Evolutionary conservation across 2,797 vertebrate species (phyloP), one percentile per base, ranked within the genome.

Genomic region (Poeciliopsis presidionis): DNA sequence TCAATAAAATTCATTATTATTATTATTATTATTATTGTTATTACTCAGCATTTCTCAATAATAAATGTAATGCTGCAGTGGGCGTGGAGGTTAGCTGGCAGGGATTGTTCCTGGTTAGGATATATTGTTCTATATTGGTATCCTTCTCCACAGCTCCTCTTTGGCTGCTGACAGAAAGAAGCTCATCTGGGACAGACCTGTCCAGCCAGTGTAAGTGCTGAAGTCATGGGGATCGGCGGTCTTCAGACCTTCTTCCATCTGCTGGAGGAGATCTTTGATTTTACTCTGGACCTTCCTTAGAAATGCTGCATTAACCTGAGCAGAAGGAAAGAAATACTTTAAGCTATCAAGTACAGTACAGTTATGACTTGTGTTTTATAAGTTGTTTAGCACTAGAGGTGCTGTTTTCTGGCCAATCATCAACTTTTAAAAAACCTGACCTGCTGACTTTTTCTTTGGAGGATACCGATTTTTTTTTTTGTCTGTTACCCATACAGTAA

Each of bases 171-270:
- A 30, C 30, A 61, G 59, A 61, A 59, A 59, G 11, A 57, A 59
- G 22, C 12, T 28, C 2, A 14, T 61, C 59, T 33, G 0, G 1
- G 2, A 71, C 95, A 90, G 72, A 99, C 98, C 98, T 92, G 98
- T 97, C 97, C 98, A 99, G 47, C 98, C 98, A 0, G 98, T 99
- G 83, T 99, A 99, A 0, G 96, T 91, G 83, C 98, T 98, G 89
- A 97, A 98, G 76, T 99, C 98, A 7, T 99, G 98, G 0, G 98
- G 98, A 81, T 99, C 98, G 0, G 97, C 97, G 0, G 97, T 99
- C 92, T 97, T 99, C 79, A 99, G 93, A 5, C 98, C 98, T 88
- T 99, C 98, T 78, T 99, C 98, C 97, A 99, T 99, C 87, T 99
- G 98, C 77, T 97, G 96, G 6, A 99, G 94, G 74, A 99, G 96